Conservation (phyloP, 2,888 invertebrate genomes). For the Cryptus viduatorius region DNA sequence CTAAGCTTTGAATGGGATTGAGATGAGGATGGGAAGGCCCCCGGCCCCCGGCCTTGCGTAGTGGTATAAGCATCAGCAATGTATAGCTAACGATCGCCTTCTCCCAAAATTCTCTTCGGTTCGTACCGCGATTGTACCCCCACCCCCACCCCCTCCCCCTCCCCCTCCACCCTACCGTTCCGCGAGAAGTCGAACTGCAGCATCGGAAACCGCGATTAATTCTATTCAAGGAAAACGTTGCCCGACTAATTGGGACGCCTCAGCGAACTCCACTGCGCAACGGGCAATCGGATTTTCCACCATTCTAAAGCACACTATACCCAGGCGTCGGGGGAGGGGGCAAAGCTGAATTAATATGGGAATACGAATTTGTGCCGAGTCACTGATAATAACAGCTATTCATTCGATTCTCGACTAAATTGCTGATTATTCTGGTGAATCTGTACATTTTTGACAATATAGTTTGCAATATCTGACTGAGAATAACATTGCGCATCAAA, state of each 20-base stretch:
- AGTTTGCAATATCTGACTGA: no score
- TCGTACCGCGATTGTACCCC: not conserved
- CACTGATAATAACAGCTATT: slow-evolving; percentile 48
- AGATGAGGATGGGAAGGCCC: slow-evolving; percentile 28
- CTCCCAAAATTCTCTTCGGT: slow-evolving; percentile 56
- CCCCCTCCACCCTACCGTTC: slow-evolving; percentile 19
- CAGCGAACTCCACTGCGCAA: slow-evolving; percentile 35
- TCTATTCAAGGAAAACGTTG: slow-evolving; percentile 68
- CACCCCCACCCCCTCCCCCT: slow-evolving; percentile 37
- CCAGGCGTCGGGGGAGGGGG: slow-evolving; percentile 15
- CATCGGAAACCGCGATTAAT: slow-evolving; percentile 69
- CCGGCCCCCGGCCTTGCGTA: slow-evolving; percentile 26
- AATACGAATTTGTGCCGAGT: slow-evolving; percentile 12
- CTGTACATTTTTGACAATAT: no score
- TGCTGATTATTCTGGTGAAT: no score
- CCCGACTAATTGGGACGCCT: slow-evolving; percentile 64
- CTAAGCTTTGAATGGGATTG: slow-evolving; percentile 65
- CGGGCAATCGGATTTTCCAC: slow-evolving; percentile 40
- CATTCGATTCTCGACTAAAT: no score
- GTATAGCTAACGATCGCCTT: slow-evolving; percentile 73
- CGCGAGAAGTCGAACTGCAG: slow-evolving; percentile 64
- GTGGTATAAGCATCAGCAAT: slow-evolving; percentile 12
- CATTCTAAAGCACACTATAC: slow-evolving; percentile 33
- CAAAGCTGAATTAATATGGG: slow-evolving; percentile 58
- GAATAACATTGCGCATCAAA: no score